phyloP scores from a whole-genome alignment of 2,113 vertebrate genomes.

The Leucopsar rothschildi region DNA sequence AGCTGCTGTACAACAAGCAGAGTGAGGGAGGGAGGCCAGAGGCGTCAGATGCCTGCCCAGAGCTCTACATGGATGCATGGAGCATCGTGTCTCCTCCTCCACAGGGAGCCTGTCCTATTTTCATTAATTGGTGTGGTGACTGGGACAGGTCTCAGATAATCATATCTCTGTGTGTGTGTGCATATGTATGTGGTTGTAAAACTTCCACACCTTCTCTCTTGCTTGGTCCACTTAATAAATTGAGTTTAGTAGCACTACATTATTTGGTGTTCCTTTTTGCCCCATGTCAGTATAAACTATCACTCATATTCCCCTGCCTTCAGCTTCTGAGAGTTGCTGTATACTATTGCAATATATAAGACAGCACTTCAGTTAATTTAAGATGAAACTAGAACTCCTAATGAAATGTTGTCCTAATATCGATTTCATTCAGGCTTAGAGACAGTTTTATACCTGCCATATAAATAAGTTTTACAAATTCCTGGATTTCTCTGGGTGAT shows the following conservation, averaged over 20 bases:
- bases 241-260: background rate
- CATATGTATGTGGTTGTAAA: background rate
- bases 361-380: background rate
- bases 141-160: background rate
- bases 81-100: background rate
- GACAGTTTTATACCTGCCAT: background rate
- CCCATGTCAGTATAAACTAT: background rate
- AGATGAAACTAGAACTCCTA: background rate
- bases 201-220: background rate
- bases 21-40: background rate
- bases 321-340: background rate
- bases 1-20: accelerated
- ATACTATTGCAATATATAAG: background rate
- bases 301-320: background rate
- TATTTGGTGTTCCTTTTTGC: background rate
- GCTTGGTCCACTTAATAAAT: background rate
- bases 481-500: background rate
- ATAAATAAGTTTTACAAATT: background rate
- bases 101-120: background rate
- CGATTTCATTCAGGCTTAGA: background rate
- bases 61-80: background rate
- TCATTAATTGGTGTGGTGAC: background rate
- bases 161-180: background rate
- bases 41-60: background rate
- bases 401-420: background rate